A percentile compares a stretch with the other conserved stretches of the same genome.
phyloP scores from a whole-genome alignment of 2,113 vertebrate genomes.

The Gambusia holbrooki region DNA sequence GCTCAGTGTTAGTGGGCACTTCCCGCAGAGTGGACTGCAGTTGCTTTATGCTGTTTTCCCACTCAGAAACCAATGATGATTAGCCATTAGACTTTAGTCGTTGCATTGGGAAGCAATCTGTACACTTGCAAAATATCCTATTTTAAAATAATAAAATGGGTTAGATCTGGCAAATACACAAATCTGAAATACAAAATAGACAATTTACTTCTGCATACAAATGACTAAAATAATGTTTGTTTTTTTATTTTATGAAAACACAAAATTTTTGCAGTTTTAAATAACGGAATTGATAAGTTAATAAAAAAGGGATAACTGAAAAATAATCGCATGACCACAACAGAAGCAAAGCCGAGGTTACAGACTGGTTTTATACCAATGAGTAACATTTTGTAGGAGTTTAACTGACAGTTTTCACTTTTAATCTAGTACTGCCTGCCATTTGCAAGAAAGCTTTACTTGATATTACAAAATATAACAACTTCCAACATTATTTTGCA shows the following conservation, averaged over 20 bases:
- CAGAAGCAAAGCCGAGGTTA: not conserved
- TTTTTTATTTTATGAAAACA: too few species aligned
- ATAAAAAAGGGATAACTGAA: not conserved
- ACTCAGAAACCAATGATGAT: not conserved
- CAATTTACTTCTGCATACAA: too few species aligned
- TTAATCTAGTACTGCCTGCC: too few species aligned
- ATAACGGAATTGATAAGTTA: not conserved
- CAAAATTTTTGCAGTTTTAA: not conserved
- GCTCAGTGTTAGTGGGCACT: not conserved
- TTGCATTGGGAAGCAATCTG: not conserved
- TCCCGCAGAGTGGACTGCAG: not conserved
- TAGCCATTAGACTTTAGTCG: not conserved
- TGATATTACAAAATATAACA: not conserved
- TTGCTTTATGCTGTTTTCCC: not conserved
- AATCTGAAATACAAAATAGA: too few species aligned
- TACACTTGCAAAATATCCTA: not conserved
- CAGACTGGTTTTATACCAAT: slow-evolving; percentile 5
- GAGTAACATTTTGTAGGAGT: slow-evolving; percentile 9
- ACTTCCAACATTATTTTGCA: not conserved
- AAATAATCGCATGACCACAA: not conserved
- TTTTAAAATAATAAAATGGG: not conserved
- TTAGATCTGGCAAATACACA: not conserved
- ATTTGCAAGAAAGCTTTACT: not conserved
- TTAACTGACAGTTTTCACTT: too few species aligned
- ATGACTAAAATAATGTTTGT: too few species aligned